Conservation (phyloP, 2,888 invertebrate genomes). For the Portevinia maculata region DNA sequence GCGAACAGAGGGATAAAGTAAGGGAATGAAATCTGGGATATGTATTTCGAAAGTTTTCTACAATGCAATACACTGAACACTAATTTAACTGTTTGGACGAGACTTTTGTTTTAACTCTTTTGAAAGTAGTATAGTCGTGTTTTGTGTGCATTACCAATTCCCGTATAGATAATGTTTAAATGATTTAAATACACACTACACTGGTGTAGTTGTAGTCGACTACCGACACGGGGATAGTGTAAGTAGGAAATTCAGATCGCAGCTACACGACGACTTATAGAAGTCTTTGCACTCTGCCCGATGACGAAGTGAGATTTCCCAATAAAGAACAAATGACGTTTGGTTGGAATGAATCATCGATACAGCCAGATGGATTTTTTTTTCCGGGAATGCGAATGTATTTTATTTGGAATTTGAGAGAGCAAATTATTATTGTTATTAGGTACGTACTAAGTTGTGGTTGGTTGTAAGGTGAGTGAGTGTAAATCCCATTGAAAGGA, state of each 20-base stretch:
- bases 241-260: slow-evolving; percentile 38
- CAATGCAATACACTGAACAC: slow-evolving; percentile 43
- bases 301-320: slow-evolving; percentile 59
- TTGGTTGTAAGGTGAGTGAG: neutral
- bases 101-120: slow-evolving; percentile 30
- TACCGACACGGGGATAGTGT: neutral
- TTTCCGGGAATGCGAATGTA: slow-evolving; percentile 37
- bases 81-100: slow-evolving; percentile 43
- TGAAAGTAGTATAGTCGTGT: slow-evolving; percentile 17
- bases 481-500: neutral
- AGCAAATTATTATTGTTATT: neutral
- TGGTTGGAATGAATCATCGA: slow-evolving; percentile 39
- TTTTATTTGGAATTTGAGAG: slow-evolving; percentile 27
- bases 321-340: slow-evolving; percentile 11
- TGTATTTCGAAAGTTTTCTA: slow-evolving; percentile 66
- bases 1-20: slow-evolving; percentile 6
- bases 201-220: slow-evolving; percentile 6
- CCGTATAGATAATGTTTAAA: slow-evolving; percentile 22
- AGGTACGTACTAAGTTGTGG: neutral
- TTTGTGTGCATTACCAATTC: neutral
- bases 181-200: slow-evolving; percentile 2
- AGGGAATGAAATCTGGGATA: slow-evolving; percentile 10
- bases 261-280: slow-evolving; percentile 19
- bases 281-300: slow-evolving; percentile 48
- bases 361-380: slow-evolving; percentile 27